These are phyloP conservation scores for Trichonephila clavipes DNA, from an alignment of 1,140 invertebrate genomes.

Conservation along the genomic window DNA sequence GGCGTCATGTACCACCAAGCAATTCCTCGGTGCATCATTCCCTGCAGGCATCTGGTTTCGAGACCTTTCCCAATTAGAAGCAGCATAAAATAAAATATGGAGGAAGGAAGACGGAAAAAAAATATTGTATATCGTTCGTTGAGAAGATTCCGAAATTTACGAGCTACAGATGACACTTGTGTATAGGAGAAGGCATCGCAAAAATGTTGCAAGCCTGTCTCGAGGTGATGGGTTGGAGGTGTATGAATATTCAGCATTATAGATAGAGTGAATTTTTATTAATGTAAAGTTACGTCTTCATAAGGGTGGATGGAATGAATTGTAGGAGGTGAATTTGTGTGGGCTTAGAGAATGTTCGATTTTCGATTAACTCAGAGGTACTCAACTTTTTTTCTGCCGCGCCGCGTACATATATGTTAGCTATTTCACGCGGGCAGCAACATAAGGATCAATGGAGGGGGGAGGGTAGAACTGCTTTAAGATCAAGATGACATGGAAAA, in stretches of 20 bases:
- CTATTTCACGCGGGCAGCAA: no score
- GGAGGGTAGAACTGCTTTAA: no score
- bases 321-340: background rate
- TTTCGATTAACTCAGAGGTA: background rate
- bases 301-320: background rate
- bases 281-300: conserved; percentile 4
- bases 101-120: conserved; percentile 9
- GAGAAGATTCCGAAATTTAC: conserved; percentile 17
- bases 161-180: background rate
- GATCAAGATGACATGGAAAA: no score
- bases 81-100: conserved; percentile 21
- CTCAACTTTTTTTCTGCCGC: no score
- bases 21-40: background rate
- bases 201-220: background rate
- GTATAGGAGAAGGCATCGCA: background rate
- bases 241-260: background rate
- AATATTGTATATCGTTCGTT: background rate
- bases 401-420: fast-evolving
- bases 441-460: no score
- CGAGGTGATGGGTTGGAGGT: background rate
- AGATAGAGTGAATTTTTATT: background rate
- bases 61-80: conserved; percentile 29
- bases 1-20: background rate
- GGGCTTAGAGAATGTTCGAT: background rate
- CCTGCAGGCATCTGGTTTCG: background rate